Evolutionary conservation across 2,797 vertebrate species (phyloP).

Genomic region (Streptopelia turtur): DNA sequence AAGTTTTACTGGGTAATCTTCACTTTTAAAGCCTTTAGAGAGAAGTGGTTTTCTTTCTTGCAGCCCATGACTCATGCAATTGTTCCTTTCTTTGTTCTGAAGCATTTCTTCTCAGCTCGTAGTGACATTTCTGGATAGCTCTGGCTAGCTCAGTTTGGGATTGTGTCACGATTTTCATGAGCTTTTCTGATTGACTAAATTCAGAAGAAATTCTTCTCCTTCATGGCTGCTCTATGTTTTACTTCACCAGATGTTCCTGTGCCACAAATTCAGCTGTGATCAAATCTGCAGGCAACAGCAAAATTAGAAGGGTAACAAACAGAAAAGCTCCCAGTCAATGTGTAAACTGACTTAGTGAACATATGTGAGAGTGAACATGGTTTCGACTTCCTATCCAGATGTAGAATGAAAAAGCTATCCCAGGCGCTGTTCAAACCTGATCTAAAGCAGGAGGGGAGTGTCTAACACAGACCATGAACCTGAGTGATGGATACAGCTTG

Average conservation of each 20-base stretch:
- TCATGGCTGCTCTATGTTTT: background rate
- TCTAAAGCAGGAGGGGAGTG: background rate
- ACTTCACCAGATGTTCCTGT: slow-evolving; percentile 15
- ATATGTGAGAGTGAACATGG: background rate
- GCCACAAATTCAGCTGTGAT: background rate
- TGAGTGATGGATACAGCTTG: background rate
- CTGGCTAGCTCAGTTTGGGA: background rate
- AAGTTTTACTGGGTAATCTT: background rate
- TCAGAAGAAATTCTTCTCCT: background rate
- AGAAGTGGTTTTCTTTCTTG: slow-evolving; percentile 24
- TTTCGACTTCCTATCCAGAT: background rate
- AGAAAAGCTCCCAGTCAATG: background rate
- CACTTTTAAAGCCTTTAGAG: background rate
- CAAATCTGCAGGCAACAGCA: slow-evolving; percentile 8
- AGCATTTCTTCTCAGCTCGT: background rate
- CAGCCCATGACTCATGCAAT: slow-evolving; percentile 37
- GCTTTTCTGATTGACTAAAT: slow-evolving; percentile 11
- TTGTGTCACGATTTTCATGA: background rate
- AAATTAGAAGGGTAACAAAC: background rate
- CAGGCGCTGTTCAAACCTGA: background rate
- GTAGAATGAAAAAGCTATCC: background rate
- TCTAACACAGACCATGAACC: background rate
- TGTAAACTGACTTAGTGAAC: background rate
- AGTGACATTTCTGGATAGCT: slow-evolving; percentile 23
- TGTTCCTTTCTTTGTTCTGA: slow-evolving; percentile 42